phyloP scores from a whole-genome alignment of 2,797 vertebrate genomes.

The Ctenopoma multispine region DNA sequence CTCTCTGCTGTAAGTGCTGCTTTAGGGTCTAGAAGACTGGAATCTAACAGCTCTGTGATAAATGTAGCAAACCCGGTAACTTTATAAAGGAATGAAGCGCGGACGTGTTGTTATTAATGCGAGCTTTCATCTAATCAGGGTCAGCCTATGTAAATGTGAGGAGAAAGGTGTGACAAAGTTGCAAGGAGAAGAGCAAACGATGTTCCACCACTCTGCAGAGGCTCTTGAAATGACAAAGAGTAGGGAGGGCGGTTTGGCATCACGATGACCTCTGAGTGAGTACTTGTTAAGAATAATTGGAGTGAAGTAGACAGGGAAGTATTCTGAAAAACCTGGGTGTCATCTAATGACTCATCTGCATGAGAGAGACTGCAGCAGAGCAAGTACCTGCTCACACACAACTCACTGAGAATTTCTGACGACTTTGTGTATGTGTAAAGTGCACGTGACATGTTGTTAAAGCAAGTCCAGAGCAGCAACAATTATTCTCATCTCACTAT shows the following conservation, averaged over 20 bases:
- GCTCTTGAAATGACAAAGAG: conserved; percentile 33
- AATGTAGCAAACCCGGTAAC: conserved; percentile 22
- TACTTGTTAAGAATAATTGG: conserved; percentile 67
- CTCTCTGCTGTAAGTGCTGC: conserved; percentile 30
- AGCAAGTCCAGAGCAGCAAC: neutral
- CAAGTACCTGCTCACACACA: conserved; percentile 8
- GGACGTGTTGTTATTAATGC: conserved; percentile 15
- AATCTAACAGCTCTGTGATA: conserved; percentile 28
- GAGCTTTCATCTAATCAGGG: conserved; percentile 15
- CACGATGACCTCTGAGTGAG: conserved; percentile 55
- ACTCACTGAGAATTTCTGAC: neutral
- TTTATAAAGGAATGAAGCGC: conserved; percentile 14
- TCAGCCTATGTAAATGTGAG: conserved; percentile 15
- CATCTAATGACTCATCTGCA: conserved; percentile 58
- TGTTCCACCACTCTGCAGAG: conserved; percentile 5
- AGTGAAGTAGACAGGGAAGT: conserved; percentile 56
- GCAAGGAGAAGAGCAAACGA: conserved; percentile 14
- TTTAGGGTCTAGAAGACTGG: conserved; percentile 41
- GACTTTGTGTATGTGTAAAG: neutral
- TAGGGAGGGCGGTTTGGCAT: conserved; percentile 9
- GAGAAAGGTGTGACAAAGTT: conserved; percentile 15
- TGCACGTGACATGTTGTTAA: conserved; percentile 1
- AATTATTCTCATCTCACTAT: neutral
- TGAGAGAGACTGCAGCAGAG: conserved; percentile 39
- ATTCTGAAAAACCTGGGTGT: conserved; percentile 43